These are phyloP conservation scores for Tragelaphus strepsiceros DNA, from an alignment of 2,113 vertebrate species.

Conservation along the genomic window DNA sequence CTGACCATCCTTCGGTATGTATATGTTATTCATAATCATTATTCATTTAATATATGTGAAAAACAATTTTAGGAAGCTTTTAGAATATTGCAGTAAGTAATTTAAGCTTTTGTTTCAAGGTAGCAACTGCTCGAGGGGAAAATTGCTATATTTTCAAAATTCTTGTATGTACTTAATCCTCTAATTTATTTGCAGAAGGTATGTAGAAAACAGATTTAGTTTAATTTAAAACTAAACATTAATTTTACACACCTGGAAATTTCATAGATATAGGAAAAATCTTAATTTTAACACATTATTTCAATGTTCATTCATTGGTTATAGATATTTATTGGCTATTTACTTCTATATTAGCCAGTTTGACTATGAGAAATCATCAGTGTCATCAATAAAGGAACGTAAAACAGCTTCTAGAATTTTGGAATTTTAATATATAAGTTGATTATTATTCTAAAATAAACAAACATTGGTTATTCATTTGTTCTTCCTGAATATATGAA, in stretches of 20 bases:
- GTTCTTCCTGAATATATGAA: not conserved
- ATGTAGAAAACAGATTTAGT: not conserved
- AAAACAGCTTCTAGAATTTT: not conserved
- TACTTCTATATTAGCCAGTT: not conserved
- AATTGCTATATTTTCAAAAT: not conserved
- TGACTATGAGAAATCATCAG: not conserved
- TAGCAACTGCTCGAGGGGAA: not conserved
- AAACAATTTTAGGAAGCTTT: slow-evolving; percentile 9
- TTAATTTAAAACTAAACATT: not conserved
- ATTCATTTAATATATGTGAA: not conserved
- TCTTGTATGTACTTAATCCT: not conserved
- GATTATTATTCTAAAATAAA: not conserved
- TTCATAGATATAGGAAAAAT: not conserved
- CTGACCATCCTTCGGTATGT: slow-evolving; percentile 79
- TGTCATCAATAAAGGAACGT: not conserved
- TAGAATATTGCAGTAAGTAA: not conserved
- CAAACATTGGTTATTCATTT: not conserved
- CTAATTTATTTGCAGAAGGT: not conserved
- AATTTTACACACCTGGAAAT: not conserved
- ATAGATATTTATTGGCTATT: not conserved
- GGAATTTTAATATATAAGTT: not conserved
- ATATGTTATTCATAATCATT: not conserved
- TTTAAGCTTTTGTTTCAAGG: not conserved
- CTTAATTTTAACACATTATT: not conserved
- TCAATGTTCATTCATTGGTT: not conserved